A percentile compares a stretch with the other conserved stretches of the same genome.
These are phyloP conservation scores for Harpalus rufipes DNA, from an alignment of 2,888 invertebrate genomes.

Conservation along the genomic window DNA sequence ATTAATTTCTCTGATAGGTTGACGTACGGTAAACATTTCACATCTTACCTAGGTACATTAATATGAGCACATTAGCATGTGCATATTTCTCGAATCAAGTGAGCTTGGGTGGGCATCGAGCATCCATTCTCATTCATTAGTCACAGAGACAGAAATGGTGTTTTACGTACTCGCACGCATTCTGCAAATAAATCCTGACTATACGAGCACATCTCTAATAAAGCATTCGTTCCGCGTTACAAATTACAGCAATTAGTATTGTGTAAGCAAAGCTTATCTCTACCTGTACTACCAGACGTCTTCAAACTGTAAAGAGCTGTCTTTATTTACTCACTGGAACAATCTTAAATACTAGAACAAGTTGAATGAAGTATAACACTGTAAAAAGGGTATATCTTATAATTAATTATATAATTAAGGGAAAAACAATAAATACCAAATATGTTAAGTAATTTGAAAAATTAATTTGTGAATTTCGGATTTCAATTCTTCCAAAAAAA, in stretches of 20 bases:
- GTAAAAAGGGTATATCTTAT: no score
- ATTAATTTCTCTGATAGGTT: conserved; percentile 35
- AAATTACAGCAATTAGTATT: conserved; percentile 65
- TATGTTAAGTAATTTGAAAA: no score
- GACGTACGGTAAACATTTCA: conserved; percentile 22
- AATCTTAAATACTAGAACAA: no score
- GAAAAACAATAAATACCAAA: no score
- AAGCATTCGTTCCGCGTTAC: conserved; percentile 58
- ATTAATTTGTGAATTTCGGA: no score
- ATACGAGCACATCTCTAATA: conserved; percentile 45
- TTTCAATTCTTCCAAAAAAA: no score
- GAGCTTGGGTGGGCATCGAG: neutral
- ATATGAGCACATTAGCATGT: conserved; percentile 17
- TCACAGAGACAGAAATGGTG: conserved; percentile 30
- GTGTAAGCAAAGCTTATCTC: conserved; percentile 61
- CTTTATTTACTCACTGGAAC: neutral
- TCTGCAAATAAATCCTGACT: conserved; percentile 51
- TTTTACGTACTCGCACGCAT: conserved; percentile 37
- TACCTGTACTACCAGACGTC: neutral
- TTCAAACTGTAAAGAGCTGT: neutral
- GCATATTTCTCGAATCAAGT: conserved; percentile 33
- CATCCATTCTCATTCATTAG: conserved; percentile 45
- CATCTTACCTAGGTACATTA: conserved; percentile 13
- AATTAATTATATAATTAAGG: no score
- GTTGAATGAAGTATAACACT: no score